phyloP scores from a whole-genome alignment of 2,113 vertebrate species.

The Pygoscelis antarcticus region DNA sequence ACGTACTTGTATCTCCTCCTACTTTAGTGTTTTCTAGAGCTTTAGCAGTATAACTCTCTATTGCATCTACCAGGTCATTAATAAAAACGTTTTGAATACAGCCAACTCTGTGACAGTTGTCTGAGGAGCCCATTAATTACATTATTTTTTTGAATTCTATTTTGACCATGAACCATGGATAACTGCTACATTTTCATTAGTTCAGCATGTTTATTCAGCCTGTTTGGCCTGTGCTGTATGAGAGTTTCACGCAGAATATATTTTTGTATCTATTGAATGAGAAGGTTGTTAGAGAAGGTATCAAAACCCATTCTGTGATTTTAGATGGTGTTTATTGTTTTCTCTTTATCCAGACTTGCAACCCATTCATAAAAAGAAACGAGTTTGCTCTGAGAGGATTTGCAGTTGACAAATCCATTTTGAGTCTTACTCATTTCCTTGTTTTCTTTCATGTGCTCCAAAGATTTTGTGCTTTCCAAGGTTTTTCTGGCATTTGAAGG shows the following conservation, averaged over 20 bases:
- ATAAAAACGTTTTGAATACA: background rate
- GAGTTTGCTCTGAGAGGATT: background rate
- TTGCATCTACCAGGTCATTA: background rate
- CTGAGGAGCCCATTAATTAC: background rate
- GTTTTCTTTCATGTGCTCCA: background rate
- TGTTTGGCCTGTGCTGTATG: background rate
- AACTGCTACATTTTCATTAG: background rate
- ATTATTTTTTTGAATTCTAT: background rate
- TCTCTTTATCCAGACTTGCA: background rate
- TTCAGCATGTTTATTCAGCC: background rate
- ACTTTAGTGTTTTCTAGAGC: background rate
- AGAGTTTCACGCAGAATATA: background rate
- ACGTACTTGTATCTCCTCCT: background rate
- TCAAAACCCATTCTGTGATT: background rate
- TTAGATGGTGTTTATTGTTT: background rate
- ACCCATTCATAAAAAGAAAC: background rate
- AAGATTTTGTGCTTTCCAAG: background rate
- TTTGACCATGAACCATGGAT: background rate
- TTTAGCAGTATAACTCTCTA: background rate
- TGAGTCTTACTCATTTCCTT: background rate
- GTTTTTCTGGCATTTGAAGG: background rate
- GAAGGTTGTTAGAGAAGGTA: background rate
- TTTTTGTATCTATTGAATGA: background rate
- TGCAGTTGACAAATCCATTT: background rate
- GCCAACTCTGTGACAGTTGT: background rate